A percentile compares a stretch with the other conserved stretches of the same genome.
Evolutionary conservation across 2,888 invertebrate species (phyloP).

Genomic region (Pristionchus mayeri): DNA sequence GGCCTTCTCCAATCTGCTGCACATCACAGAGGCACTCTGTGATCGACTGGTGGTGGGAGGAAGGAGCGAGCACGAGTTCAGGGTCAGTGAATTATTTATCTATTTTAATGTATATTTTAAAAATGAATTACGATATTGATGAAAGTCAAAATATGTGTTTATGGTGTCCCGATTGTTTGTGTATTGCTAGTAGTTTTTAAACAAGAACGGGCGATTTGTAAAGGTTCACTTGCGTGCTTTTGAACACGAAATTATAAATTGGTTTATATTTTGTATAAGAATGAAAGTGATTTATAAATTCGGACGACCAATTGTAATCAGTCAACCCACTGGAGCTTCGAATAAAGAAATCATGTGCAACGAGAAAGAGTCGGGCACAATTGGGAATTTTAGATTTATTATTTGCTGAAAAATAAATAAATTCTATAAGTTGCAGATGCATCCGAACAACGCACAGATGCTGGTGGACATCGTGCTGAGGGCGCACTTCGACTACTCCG

Average conservation of each 20-base stretch:
- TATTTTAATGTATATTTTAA: neutral
- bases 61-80: conserved; percentile 16
- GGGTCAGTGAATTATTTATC: conserved; percentile 9
- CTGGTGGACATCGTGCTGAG: conserved; percentile 54
- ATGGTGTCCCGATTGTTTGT: no score
- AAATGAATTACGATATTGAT: no score
- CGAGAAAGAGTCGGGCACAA: neutral
- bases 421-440: conserved; percentile 50
- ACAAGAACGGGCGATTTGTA: no score
- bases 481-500: conserved; percentile 53
- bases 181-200: no score
- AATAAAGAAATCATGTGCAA: no score
- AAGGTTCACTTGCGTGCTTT: no score
- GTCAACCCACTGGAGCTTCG: no score
- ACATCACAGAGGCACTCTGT: conserved; percentile 51
- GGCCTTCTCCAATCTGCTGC: conserved; percentile 50
- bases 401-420: neutral
- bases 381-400: neutral
- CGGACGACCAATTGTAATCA: no score
- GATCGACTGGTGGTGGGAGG: conserved; percentile 50
- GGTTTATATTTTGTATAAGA: no score
- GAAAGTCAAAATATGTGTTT: no score
- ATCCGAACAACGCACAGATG: conserved; percentile 57
- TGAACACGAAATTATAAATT: no score
- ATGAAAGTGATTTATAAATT: no score